Evolutionary conservation across 1,140 invertebrate genomes (phyloP).

Genomic region (Drosophila neocordata): DNA sequence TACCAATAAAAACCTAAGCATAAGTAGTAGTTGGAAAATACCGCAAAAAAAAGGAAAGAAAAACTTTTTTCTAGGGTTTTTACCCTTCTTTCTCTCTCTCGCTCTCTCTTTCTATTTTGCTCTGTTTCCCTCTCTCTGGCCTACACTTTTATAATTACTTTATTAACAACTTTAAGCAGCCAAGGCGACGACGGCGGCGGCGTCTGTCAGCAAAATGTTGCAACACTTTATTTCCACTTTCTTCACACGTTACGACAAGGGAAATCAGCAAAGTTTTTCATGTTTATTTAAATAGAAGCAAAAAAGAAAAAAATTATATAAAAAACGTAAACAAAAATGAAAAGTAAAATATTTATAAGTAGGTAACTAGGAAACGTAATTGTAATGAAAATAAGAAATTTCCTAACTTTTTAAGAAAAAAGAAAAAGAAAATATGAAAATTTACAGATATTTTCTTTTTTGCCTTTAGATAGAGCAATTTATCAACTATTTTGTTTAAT

Average conservation of each 20-base stretch:
- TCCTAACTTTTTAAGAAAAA: too few relatives aligned
- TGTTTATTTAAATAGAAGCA: constrained; percentile 43
- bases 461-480: too few relatives aligned
- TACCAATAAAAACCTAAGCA: constrained; percentile 3
- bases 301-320: background rate
- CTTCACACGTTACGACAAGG: constrained; percentile 10
- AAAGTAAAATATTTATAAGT: too few relatives aligned
- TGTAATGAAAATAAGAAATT: too few relatives aligned
- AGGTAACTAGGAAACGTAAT: too few relatives aligned
- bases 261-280: constrained; percentile 52
- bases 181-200: background rate
- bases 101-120: background rate
- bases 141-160: constrained; percentile 45
- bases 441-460: too few relatives aligned
- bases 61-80: constrained; percentile 25
- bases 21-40: constrained; percentile 12
- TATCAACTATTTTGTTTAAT: too few relatives aligned
- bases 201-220: constrained; percentile 15
- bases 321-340: too few relatives aligned
- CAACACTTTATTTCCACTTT: constrained; percentile 16
- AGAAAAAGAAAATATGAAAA: too few relatives aligned
- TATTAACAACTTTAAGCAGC: constrained; percentile 27
- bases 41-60: background rate
- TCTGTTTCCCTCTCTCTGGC: constrained; percentile 5
- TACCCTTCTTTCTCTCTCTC: background rate